A percentile compares a stretch with the other conserved stretches of the same genome.
Evolutionary conservation across 2,888 invertebrate species (phyloP).

Genomic region (Caenorhabditis macrosperma): DNA sequence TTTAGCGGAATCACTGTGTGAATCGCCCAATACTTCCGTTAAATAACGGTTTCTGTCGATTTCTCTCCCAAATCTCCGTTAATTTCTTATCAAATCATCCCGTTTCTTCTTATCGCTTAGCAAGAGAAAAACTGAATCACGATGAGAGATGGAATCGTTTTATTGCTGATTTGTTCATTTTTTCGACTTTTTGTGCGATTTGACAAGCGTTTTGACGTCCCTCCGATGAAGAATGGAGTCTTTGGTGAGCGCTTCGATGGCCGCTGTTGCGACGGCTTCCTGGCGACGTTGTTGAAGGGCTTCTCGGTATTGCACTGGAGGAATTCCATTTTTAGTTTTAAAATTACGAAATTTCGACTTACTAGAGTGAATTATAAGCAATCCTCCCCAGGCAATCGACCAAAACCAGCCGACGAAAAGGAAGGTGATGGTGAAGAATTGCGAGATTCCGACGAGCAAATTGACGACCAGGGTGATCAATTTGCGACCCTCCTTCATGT

Average conservation of each 20-base stretch:
- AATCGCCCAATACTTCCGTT: too few relatives aligned
- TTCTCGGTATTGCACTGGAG: slow-evolving; percentile 80
- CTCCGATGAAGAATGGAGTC: slow-evolving; percentile 80
- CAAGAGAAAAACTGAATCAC: too few relatives aligned
- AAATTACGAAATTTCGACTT: slow-evolving; percentile 67
- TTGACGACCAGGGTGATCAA: slow-evolving; percentile 84
- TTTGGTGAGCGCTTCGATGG: slow-evolving; percentile 80
- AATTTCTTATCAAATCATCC: not conserved
- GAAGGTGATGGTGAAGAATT: slow-evolving; percentile 93
- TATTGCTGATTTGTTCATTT: slow-evolving; percentile 43
- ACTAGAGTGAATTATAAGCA: slow-evolving; percentile 92
- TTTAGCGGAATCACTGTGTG: too few relatives aligned
- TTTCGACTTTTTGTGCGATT: slow-evolving; percentile 73
- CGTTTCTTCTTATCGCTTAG: too few relatives aligned
- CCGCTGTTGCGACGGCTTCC: slow-evolving; percentile 79
- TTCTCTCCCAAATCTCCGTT: too few relatives aligned
- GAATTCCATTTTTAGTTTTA: too few relatives aligned
- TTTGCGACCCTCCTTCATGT: slow-evolving; percentile 86
- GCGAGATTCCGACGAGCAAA: slow-evolving; percentile 86
- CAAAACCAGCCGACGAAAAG: slow-evolving; percentile 92
- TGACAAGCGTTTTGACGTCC: slow-evolving; percentile 78
- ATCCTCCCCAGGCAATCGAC: slow-evolving; percentile 98
- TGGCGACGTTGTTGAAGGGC: slow-evolving; percentile 79
- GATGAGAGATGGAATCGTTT: too few relatives aligned
- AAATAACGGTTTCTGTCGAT: too few relatives aligned